These are phyloP conservation scores for Phrixothrix hirtus DNA, from an alignment of 2,888 invertebrate genomes.

Conservation along the genomic window DNA sequence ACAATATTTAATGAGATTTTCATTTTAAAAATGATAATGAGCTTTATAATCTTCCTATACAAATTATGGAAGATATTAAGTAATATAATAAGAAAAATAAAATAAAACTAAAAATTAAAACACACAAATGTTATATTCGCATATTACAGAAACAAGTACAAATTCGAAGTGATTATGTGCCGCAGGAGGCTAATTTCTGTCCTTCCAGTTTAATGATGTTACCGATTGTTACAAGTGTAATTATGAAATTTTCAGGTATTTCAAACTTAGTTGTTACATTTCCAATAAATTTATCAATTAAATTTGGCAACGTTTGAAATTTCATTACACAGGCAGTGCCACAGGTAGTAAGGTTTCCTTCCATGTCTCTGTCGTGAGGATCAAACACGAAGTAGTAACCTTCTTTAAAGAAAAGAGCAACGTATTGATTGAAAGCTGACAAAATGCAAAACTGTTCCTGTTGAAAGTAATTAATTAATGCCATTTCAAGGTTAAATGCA, in stretches of 20 bases:
- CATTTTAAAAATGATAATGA: too few relatives aligned
- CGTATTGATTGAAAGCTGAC: constrained; percentile 58
- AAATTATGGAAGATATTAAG: too few relatives aligned
- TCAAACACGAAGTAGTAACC: constrained; percentile 66
- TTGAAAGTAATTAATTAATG: constrained; percentile 62
- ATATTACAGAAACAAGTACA: not conserved
- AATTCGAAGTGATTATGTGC: not conserved
- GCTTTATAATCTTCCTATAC: not conserved
- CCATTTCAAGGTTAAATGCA: constrained; percentile 38
- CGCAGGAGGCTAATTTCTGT: not conserved
- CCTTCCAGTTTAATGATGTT: constrained; percentile 1
- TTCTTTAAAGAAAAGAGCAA: constrained; percentile 60
- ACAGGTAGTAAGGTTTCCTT: constrained; percentile 46
- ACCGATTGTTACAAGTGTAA: constrained; percentile 21
- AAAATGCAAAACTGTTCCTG: constrained; percentile 62
- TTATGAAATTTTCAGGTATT: not conserved
- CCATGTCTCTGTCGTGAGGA: constrained; percentile 61
- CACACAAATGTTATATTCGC: not conserved
- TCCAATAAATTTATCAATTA: constrained; percentile 44
- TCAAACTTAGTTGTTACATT: constrained; percentile 40
- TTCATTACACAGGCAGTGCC: constrained; percentile 35
- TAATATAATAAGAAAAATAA: too few relatives aligned
- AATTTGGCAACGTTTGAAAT: constrained; percentile 37
- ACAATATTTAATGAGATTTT: not conserved
- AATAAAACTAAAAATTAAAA: not conserved